Evolutionary conservation across 2,113 vertebrate genomes (phyloP), one percentile per base, ranked within the genome.

Genomic region (Eidolon helvum): DNA sequence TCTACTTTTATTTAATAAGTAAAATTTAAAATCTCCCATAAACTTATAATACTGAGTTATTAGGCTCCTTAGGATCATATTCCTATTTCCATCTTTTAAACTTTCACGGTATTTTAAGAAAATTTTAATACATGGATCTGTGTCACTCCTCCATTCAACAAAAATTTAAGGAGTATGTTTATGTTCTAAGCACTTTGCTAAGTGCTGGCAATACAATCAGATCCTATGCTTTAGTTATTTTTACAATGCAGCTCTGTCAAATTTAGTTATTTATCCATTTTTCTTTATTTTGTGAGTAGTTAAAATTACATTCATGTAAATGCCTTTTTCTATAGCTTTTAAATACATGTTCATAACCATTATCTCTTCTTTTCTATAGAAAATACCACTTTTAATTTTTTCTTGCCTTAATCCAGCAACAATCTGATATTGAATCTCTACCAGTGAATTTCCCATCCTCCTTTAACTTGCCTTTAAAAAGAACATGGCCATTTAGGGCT

Each of bases 1-100:
- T 80, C 35, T 72, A 61, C 12, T 68, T 78, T 78, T 83, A 69
- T 65, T 92, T 83, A 74, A n/a, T 66, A 94, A 92, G 43, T 82
- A 93, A 86, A 96, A 93, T 93, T 71, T 26, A 57, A 87, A 96
- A 94, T 53, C 53, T 43, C 71, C 40, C 24, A 87, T 84, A 80
- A 82, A 71, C 71, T 78, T 87, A 1, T 50, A 97, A 63, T 57
- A 24, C 50, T 61, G 18, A 83, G 24, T 69, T 61, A 22, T 53
- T 35, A 65, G 38, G 2, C 61, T 85, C 61, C 55, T 72, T 43
- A 45, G 65, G 72, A 83, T 94, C 68, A 57, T 63, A 57, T 5
- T 68, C 6, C 53, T 77, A 80, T 61, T 75, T 92, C 19, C 11
- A 68, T 63, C 63, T 87, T 95, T 95, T 95, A 96, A 87, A 57